Base-by-base conservation (phyloP, 2,113 vertebrate species). In the Delphinapterus leucas region DNA sequence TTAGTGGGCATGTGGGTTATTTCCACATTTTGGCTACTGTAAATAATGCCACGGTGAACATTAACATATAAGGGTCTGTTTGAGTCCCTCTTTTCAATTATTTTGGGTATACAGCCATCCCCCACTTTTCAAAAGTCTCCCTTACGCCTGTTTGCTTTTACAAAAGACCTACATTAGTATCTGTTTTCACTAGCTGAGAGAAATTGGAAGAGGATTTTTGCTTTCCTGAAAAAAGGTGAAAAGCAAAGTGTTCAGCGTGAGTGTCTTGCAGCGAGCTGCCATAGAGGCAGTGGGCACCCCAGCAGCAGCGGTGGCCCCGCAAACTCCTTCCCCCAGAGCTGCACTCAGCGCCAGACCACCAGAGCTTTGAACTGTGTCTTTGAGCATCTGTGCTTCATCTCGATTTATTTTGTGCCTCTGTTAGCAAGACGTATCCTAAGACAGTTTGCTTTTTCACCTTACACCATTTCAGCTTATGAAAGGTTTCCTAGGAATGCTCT, bases 341-440 rank as follows among this genome's bases (percentile, higher is more conserved):
- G 11, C 47, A 13, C 5, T 21, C 10, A 1, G 76, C 33, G 0
- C 21, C 18, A 0, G 23, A 6, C 74, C 20, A 5, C 76, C 11
- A 21, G 13, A 33, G 49, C 49, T 8, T 7, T 13, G 49, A 55
- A 14, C 49, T 55, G 47, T 53, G 76, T 53, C 74, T 77, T 1
- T 77, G 31, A n/a, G 53, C 49, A 14, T 13, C 49, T 55, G 31
- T 31, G 49, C 49, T n/a, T 79, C 20, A 25, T 23, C 61, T 31
- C 31, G 3, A 44, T 12, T n/a, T 13, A 8, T 55, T 23, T 21
- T 55, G 47, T 55, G 76, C 11, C 8, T 23, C 76, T 13, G 47
- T 23, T 49, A 55, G 49, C 76, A 23, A 13, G 47, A 53, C 1
- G 28, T n/a, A 25, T n/a, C 31, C 18, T 21, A 2, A 77, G 76